Conservation (phyloP, 2,797 vertebrate species). For the Pelochelys cantorii region DNA sequence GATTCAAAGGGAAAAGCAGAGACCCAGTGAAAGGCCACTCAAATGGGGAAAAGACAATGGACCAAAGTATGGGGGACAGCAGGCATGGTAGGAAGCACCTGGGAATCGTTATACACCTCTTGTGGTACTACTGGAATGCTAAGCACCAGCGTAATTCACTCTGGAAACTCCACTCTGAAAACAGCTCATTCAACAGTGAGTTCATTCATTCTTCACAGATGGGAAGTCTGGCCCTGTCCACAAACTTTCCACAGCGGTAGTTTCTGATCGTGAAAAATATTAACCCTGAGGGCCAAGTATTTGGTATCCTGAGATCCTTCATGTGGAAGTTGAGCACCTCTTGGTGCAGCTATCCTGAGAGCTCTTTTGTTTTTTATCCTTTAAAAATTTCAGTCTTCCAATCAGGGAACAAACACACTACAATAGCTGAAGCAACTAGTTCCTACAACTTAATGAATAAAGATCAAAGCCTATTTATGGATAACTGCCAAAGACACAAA, state of each 20-base stretch:
- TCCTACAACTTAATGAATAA: background rate
- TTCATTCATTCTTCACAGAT: conserved; percentile 64
- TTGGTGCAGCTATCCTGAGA: background rate
- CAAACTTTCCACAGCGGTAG: conserved; percentile 58
- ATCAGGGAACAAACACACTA: background rate
- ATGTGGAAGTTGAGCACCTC: background rate
- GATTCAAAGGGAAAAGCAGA: conserved; percentile 27
- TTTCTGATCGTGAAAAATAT: conserved; percentile 45
- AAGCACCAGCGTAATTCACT: background rate
- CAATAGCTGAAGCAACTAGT: background rate
- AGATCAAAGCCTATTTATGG: background rate
- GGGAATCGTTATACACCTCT: fast-evolving
- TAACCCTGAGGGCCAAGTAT: background rate
- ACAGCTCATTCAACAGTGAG: conserved; percentile 47
- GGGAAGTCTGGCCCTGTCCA: conserved; percentile 43
- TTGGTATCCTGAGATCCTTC: background rate
- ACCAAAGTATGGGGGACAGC: background rate
- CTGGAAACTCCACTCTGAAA: conserved; percentile 48
- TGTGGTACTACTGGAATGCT: background rate
- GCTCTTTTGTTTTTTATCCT: background rate
- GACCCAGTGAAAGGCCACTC: conserved; percentile 25
- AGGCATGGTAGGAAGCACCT: background rate
- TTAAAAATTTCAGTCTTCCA: background rate
- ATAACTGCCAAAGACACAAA: background rate
- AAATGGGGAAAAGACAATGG: background rate